These are phyloP conservation scores for Microplitis demolitor DNA, from an alignment of 1,140 invertebrate species.

Conservation along the genomic window DNA sequence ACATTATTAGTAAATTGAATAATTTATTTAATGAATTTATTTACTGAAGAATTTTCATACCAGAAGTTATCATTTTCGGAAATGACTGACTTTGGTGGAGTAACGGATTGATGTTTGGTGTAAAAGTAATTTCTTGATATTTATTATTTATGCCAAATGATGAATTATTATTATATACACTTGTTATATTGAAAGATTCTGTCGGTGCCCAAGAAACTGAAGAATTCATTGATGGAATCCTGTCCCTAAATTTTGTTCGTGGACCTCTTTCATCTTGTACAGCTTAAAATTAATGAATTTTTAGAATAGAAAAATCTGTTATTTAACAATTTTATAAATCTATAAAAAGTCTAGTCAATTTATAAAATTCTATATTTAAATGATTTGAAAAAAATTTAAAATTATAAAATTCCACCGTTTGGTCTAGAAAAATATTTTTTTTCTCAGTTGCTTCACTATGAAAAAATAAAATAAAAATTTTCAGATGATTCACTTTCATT, in stretches of 20 bases:
- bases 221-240: constrained; percentile 26
- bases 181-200: background rate
- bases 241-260: constrained; percentile 59
- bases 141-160: background rate
- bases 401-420: too few relatives aligned
- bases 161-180: background rate
- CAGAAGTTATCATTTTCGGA: constrained; percentile 36
- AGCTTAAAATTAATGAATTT: constrained; percentile 54
- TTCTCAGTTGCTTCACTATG: too few relatives aligned
- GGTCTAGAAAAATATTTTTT: too few relatives aligned
- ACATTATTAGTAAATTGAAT: background rate
- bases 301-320: background rate
- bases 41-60: constrained; percentile 25
- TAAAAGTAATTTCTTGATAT: constrained; percentile 1
- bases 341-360: too few relatives aligned
- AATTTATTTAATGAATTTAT: too few relatives aligned
- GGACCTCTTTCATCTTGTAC: constrained; percentile 83
- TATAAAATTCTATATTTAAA: too few relatives aligned
- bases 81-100: background rate
- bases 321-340: too few relatives aligned
- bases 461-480: too few relatives aligned
- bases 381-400: too few relatives aligned
- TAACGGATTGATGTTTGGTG: constrained; percentile 7
- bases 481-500: too few relatives aligned
- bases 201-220: constrained; percentile 12